phyloP scores from a whole-genome alignment of 1,140 invertebrate species.

The Solen grandis region DNA sequence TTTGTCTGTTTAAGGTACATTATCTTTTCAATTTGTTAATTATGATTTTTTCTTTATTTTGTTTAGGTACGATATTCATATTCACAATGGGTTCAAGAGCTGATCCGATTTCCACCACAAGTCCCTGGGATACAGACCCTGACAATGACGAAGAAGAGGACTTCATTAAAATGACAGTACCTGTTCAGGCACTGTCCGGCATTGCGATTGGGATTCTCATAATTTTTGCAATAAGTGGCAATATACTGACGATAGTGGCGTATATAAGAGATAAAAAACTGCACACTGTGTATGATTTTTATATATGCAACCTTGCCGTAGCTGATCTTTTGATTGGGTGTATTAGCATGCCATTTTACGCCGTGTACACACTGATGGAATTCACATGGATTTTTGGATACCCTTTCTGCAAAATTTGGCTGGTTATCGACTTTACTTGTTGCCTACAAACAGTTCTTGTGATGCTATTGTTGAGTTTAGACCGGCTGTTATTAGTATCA shows the following conservation, averaged over 20 bases:
- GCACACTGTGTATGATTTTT: constrained; percentile 70
- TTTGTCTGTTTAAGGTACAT: too few species aligned
- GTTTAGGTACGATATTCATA: too few species aligned
- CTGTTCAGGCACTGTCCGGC: constrained; percentile 9
- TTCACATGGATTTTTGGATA: constrained; percentile 65
- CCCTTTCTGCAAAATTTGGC: constrained; percentile 67
- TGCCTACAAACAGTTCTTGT: constrained; percentile 64
- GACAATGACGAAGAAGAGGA: constrained; percentile 19
- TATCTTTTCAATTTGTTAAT: too few species aligned
- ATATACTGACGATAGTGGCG: constrained; percentile 68
- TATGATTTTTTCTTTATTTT: too few species aligned
- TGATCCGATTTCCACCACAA: too few species aligned
- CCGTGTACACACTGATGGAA: constrained; percentile 54
- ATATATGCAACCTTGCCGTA: constrained; percentile 72
- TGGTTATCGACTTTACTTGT: constrained; percentile 65
- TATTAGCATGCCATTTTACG: constrained; percentile 69
- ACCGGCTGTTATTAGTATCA: constrained; percentile 62
- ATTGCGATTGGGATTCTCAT: constrained; percentile 52
- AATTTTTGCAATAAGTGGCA: constrained; percentile 63
- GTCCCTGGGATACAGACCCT: too few species aligned
- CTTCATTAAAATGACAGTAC: constrained; percentile 1
- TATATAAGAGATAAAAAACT: constrained; percentile 69
- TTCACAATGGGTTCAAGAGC: too few species aligned
- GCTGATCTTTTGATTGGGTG: constrained; percentile 70
- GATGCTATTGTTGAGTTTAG: constrained; percentile 66